A percentile compares a stretch with the other conserved stretches of the same genome.
These are phyloP conservation scores for Chrysolina oricalcia DNA, from an alignment of 2,888 invertebrate genomes.

Conservation along the genomic window DNA sequence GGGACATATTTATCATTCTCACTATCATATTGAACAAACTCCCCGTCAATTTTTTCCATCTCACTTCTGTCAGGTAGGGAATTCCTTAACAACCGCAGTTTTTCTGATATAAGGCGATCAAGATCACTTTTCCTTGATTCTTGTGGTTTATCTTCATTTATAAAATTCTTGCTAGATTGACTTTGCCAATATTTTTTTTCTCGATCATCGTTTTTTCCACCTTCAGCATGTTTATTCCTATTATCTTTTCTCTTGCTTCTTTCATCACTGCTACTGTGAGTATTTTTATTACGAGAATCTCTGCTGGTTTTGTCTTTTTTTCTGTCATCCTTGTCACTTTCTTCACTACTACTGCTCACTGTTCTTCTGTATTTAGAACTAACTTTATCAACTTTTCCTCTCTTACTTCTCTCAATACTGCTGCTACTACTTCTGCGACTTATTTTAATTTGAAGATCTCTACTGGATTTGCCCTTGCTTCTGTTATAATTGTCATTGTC, in stretches of 20 bases:
- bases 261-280: neutral
- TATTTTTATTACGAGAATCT: constrained; percentile 9
- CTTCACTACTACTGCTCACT: constrained; percentile 33
- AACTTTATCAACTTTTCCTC: neutral
- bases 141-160: constrained; percentile 22
- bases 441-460: constrained; percentile 27
- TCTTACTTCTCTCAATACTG: no score
- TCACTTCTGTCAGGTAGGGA: constrained; percentile 42
- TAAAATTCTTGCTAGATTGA: constrained; percentile 38
- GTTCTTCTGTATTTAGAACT: neutral
- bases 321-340: constrained; percentile 9
- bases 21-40: constrained; percentile 52
- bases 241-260: neutral
- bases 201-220: constrained; percentile 24
- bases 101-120: constrained; percentile 48
- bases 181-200: constrained; percentile 16
- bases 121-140: constrained; percentile 44
- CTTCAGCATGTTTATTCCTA: neutral
- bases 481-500: constrained; percentile 35
- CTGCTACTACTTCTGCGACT: neutral
- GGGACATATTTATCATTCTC: constrained; percentile 60
- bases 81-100: constrained; percentile 53
- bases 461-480: constrained; percentile 9
- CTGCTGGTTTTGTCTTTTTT: neutral
- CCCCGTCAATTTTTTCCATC: constrained; percentile 44